Base-by-base conservation (phyloP, 2,113 vertebrate species). In the Phrynosoma blainvillii region DNA sequence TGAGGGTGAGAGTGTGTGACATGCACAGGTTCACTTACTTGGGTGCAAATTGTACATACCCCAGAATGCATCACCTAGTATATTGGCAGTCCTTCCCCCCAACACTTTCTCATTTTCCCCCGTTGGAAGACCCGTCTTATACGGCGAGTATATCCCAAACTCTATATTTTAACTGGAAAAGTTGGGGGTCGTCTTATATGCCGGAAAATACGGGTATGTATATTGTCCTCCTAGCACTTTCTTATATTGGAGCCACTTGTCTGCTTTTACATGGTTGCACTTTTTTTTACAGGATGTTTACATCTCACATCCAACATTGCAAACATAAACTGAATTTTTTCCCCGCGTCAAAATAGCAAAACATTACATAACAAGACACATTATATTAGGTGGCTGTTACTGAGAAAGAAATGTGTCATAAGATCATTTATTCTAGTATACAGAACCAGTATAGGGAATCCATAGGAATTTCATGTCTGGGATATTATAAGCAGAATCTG, bases 181-280 rank as follows among this genome's bases (percentile, higher is more conserved):
- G 36, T 36, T 36, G 36, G 36, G 2, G 36, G 36, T 36, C 2
- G 36, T 36, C 36, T 36, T 36, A 36, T 36, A 36, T 36, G 2
- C 36, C 36, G 36, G 36, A 36, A 36, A 36, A 36, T 36, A 36
- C 36, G 1, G 36, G 36, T 36, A 73, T 14, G 82, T 27, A 47
- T 74, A 79, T 56, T 54, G 56, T 47, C 74, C 85, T 1, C 25
- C 85, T 87, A 3, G 23, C 82, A 7, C 11, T n/a, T 54, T 54
- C 71, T 70, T 62, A 0, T 14, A 79, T 0, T 13, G 3, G 5
- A 90, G 71, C 23, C 40, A 25, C 84, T 52, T 6, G 3, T 5
- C 74, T 66, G 62, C 80, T 82, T 66, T 86, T n/a, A 32, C 0
- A 0, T 0, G 0, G 0, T 23, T 2, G 0, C 0, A 2, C 62